Evolutionary conservation across 2,113 vertebrate genomes (phyloP), one percentile per base, ranked within the genome.

Genomic region (Chionomys nivalis): DNA sequence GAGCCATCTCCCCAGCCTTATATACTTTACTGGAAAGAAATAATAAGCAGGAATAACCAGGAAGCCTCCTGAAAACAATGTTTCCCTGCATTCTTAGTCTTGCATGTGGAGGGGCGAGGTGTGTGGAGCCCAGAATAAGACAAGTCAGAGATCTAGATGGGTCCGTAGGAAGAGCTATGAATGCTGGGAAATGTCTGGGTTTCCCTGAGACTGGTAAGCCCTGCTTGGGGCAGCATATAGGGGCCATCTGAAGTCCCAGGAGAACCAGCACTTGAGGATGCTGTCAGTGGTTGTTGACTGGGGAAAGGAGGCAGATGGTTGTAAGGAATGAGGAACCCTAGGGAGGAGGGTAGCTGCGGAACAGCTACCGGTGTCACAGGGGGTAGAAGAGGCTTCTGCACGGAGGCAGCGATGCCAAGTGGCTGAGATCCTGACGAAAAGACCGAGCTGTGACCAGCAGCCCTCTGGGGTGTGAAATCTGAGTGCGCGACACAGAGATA

Each of bases 401-500:
- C n/a, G 12, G n/a, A 72, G 66, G 31, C 0, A 13, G 10, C 2
- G 1, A 47, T 1, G 12, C 11, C 7, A 5, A 10, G 81, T 8
- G 1, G 23, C 47, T 1, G 10, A 47, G 33, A 12, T 36, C 58
- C 68, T n/a, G 66, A 70, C 36, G 75, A 39, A 23, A 3, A 10
- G 8, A 13, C 7, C 1, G 36, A 31, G 11, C 2, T 1, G 0
- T 65, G 55, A 49, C 23, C 26, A 0, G 49, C 0, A 52, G 26
- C 2, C 9, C 0, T 1, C 44, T 8, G 55, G 39, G 31, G 16
- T 5, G 31, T 33, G 31, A 28, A 17, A 24, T 47, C 16, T 16
- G 55, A 0, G 9, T 3, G 4, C 3, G 0, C 0, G 6, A 16
- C 76, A 66, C 3, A 9, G 77, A 39, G 52, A 23, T 16, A 19